phyloP scores from a whole-genome alignment of 2,113 vertebrate species.

The Eublepharis macularius region DNA sequence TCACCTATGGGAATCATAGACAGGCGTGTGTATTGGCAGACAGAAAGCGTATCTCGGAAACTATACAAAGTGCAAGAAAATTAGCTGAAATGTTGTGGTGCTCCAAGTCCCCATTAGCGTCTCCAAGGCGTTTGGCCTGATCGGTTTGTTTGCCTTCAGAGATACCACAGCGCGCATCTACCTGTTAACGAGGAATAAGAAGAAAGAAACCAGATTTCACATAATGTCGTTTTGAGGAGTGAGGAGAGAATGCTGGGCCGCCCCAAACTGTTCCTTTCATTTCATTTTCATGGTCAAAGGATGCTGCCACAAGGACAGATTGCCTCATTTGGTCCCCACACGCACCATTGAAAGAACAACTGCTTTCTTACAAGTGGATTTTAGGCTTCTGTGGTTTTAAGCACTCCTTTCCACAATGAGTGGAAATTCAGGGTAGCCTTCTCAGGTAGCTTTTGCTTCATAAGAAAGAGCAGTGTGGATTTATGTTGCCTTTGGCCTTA shows the following conservation, averaged over 20 bases:
- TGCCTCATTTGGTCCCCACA: neutral
- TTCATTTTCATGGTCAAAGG: constrained; percentile 12
- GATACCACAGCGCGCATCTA: constrained; percentile 27
- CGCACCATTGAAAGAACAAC: neutral
- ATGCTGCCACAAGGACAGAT: neutral
- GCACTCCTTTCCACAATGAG: neutral
- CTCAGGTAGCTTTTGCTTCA: no score
- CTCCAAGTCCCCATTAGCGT: constrained; percentile 39
- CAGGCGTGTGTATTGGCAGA: constrained; percentile 1
- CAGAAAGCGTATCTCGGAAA: constrained; percentile 29
- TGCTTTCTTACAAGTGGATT: neutral
- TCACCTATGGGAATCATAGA: constrained; percentile 46
- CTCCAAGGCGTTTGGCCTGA: constrained; percentile 15
- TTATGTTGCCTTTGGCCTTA: no score
- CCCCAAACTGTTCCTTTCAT: neutral
- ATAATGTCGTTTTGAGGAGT: constrained; percentile 20
- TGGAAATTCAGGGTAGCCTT: neutral
- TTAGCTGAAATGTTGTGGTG: constrained; percentile 53
- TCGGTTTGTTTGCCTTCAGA: constrained; percentile 40
- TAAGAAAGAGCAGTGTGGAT: no score
- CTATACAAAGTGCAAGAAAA: constrained; percentile 37
- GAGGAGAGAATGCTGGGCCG: constrained; percentile 12
- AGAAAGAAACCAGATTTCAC: constrained; percentile 56
- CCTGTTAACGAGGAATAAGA: constrained; percentile 34
- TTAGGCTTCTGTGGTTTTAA: neutral